Evolutionary conservation across 2,113 vertebrate species (phyloP).

Genomic region (Sebastes schlegelii): DNA sequence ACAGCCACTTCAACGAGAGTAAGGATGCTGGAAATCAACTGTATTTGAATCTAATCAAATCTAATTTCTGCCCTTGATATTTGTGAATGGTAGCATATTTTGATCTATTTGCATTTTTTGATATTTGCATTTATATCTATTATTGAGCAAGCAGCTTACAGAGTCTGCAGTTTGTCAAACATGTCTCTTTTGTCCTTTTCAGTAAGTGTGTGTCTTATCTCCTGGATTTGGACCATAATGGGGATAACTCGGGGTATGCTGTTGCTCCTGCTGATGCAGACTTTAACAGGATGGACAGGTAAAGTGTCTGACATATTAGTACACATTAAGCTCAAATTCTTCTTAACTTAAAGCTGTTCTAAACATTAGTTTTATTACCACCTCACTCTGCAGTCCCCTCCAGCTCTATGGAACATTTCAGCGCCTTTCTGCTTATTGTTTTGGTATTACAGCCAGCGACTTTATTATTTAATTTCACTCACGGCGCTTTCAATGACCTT

Average conservation of each 20-base stretch:
- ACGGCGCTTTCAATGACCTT: too few species aligned
- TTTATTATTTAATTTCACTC: too few species aligned
- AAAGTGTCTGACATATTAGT: not conserved
- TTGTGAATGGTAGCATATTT: not conserved
- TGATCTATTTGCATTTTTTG: not conserved
- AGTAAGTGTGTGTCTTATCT: not conserved
- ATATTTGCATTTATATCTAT: not conserved
- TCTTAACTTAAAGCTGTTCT: not conserved
- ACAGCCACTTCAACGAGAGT: not conserved
- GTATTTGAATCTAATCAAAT: not conserved
- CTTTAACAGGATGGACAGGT: not conserved
- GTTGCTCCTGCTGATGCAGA: constrained; percentile 1
- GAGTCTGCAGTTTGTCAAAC: not conserved
- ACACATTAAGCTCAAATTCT: not conserved
- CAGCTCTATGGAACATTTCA: too few species aligned
- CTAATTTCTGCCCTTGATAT: not conserved
- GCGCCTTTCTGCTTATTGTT: too few species aligned
- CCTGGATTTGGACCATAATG: not conserved
- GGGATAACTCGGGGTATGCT: not conserved
- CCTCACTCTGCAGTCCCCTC: too few species aligned
- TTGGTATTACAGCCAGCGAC: too few species aligned
- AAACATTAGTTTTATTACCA: not conserved
- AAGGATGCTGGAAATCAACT: not conserved
- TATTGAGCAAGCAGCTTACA: not conserved
- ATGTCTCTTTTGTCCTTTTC: not conserved